Evolutionary conservation across 2,888 invertebrate genomes (phyloP).

Genomic region (Tanytarsus gracilentus): DNA sequence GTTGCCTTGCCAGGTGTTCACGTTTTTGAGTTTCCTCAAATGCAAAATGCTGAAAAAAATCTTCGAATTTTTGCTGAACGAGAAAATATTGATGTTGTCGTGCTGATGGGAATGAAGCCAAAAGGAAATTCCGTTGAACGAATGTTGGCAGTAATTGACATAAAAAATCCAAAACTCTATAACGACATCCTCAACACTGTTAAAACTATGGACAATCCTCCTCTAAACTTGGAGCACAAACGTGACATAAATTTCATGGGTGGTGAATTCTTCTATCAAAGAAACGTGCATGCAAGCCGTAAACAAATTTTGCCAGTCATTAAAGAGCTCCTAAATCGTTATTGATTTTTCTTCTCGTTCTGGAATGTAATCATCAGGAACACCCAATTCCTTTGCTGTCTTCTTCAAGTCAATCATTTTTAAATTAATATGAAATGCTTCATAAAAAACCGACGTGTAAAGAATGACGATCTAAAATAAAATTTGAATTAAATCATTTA

Average conservation of each 20-base stretch:
- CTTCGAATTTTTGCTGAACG: slow-evolving; percentile 46
- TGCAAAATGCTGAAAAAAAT: slow-evolving; percentile 44
- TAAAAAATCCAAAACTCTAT: slow-evolving; percentile 34
- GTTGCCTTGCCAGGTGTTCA: slow-evolving; percentile 48
- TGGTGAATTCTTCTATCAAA: slow-evolving; percentile 49
- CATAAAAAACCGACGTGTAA: not conserved
- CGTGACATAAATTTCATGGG: slow-evolving; percentile 40
- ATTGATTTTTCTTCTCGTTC: slow-evolving; percentile 17
- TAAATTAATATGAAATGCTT: not conserved
- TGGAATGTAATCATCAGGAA: not conserved
- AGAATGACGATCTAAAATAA: not conserved
- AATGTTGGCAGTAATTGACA: slow-evolving; percentile 51
- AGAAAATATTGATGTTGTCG: slow-evolving; percentile 43
- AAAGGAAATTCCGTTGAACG: slow-evolving; percentile 44
- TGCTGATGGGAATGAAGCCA: slow-evolving; percentile 57
- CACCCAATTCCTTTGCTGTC: not conserved
- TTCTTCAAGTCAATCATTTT: not conserved
- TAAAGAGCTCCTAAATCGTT: slow-evolving; percentile 41
- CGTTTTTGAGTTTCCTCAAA: slow-evolving; percentile 45
- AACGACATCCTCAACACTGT: slow-evolving; percentile 31
- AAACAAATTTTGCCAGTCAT: slow-evolving; percentile 61
- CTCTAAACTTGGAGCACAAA: slow-evolving; percentile 41
- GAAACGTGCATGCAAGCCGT: slow-evolving; percentile 52
- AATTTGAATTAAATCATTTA: too few relatives aligned
- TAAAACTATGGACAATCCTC: slow-evolving; percentile 40